Base-by-base conservation (phyloP, 2,113 vertebrate species). In the Corythornis madagascariensis region DNA sequence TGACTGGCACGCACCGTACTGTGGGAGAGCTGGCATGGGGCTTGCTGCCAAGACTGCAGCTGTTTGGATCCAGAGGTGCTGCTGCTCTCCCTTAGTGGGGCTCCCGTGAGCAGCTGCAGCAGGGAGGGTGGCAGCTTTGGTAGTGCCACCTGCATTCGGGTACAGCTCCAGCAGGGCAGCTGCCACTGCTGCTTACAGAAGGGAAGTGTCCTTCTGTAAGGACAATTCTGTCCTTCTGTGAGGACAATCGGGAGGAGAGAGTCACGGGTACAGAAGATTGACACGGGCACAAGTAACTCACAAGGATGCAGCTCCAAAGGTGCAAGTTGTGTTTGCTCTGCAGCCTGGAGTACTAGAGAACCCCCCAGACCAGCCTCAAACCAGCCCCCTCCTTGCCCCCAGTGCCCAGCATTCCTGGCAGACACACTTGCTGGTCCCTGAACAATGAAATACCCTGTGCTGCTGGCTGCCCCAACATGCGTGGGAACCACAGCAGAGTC, bases 41-140 rank as follows among this genome's bases (percentile, higher is more conserved):
- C 59, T 33, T 5, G 12, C 35, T 65, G 70, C 60, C 16, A 18
- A 28, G 35, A n/a, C 67, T 5, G 52, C 40, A 47, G 77, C 33
- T 0, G 1, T 29, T 52, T 0, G 1, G 1, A 33, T 35, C n/a
- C 81, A 18, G 81, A 3, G 76, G 1, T 69, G 65, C 53, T 59
- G 59, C 70, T 53, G 79, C 40, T 55, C 56, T 35, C 31, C 75
- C 56, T n/a, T 6, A 21, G 31, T 24, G 31, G 43, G 29, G 29
- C 33, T 64, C 19, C 26, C 19, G 38, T 18, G 21, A 29, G n/a
- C 8, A 21, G 20, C 60, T 17, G 70, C 70, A 59, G 69, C 53
- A n/a, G n/a, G 1, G 12, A 70, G 57, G 0, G 1, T 0, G 1
- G 59, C 48, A 26, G 29, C 59, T 72, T 55, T 1, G 6, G 13